phyloP scores from a whole-genome alignment of 2,888 invertebrate genomes.

The Eupsilia transversa region DNA sequence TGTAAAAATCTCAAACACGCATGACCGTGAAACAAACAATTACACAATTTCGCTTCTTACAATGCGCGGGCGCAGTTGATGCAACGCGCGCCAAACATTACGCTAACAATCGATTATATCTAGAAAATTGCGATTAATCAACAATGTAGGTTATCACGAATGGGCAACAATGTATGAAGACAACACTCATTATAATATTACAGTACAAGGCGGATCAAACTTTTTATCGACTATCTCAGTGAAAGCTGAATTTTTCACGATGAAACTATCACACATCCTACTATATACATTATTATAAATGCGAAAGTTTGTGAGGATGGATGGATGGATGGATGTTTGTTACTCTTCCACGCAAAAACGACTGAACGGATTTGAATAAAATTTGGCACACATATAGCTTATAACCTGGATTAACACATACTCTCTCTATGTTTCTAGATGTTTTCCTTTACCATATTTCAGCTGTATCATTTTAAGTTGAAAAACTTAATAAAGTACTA shows the following conservation, averaged over 20 bases:
- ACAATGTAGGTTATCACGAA: constrained; percentile 26
- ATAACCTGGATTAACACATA: too few species aligned
- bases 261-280: not conserved
- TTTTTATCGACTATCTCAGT: not conserved
- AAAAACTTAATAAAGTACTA: too few species aligned
- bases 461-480: too few species aligned
- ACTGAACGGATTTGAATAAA: too few species aligned
- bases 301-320: too few species aligned
- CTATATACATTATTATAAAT: too few species aligned
- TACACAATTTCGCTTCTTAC: constrained; percentile 29
- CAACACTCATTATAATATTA: not conserved
- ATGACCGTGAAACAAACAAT: constrained; percentile 49
- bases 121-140: constrained; percentile 43
- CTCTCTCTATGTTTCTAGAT: too few species aligned
- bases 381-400: too few species aligned
- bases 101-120: constrained; percentile 46
- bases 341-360: too few species aligned
- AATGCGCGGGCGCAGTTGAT: constrained; percentile 34
- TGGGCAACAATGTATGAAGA: not conserved
- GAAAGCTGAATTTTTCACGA: not conserved
- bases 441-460: too few species aligned
- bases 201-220: not conserved
- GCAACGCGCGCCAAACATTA: constrained; percentile 42
- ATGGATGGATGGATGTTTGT: too few species aligned
- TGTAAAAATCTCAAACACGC: constrained; percentile 5